A percentile compares a stretch with the other conserved stretches of the same genome.
Evolutionary conservation across 2,797 vertebrate species (phyloP).

Genomic region (Rhinophrynus dorsalis): DNA sequence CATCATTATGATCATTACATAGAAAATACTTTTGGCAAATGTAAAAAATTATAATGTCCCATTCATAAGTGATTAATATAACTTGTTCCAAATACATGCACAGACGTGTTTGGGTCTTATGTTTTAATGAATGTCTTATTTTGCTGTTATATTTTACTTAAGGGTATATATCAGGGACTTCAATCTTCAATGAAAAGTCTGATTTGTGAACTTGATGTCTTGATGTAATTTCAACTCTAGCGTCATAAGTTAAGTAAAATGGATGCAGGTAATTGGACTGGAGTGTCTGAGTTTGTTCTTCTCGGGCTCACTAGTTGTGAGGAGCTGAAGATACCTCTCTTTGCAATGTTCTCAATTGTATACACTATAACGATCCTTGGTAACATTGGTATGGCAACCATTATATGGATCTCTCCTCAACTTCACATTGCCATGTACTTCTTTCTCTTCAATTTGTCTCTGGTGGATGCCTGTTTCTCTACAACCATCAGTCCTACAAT

Average conservation of each 20-base stretch:
- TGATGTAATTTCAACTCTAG: background rate
- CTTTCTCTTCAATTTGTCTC: constrained; percentile 2
- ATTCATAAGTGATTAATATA: no score
- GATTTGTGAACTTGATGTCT: no score
- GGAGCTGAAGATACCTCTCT: background rate
- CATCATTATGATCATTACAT: no score
- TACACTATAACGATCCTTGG: background rate
- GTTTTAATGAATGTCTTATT: no score
- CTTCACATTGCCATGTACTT: constrained; percentile 12
- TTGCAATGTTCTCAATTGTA: background rate
- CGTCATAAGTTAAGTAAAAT: background rate
- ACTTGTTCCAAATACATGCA: no score
- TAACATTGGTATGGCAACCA: constrained; percentile 3
- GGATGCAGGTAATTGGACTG: background rate
- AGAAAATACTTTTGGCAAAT: no score
- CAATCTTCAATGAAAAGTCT: no score
- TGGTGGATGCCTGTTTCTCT: background rate
- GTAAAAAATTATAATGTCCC: no score
- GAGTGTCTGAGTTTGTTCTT: constrained; percentile 2
- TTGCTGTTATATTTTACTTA: no score
- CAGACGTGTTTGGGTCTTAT: no score
- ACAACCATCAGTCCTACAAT: constrained; percentile 2
- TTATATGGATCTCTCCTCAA: constrained; percentile 1
- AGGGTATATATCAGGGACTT: no score
- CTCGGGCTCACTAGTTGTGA: background rate